Percentiles rank a stretch among this genome's conserved stretches.
Conservation (phyloP, 2,888 invertebrate species). For the Empis stercorea region DNA sequence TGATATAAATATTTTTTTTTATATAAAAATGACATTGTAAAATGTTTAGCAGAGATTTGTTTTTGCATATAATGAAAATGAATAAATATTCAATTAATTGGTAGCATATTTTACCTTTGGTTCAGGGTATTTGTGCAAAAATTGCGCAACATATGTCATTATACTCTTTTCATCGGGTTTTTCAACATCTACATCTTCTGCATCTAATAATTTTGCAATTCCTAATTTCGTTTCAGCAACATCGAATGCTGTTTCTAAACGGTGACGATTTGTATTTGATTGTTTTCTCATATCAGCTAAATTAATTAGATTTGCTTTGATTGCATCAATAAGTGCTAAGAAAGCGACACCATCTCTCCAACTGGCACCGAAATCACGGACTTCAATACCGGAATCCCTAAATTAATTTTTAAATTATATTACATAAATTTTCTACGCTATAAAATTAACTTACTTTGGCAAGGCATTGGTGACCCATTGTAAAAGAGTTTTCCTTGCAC, state of each 20-base stretch:
- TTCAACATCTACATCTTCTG: conserved; percentile 91
- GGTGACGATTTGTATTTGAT: conserved; percentile 68
- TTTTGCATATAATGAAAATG: neutral
- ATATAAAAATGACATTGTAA: neutral
- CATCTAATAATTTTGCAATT: conserved; percentile 80
- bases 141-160: conserved; percentile 98
- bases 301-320: conserved; percentile 84
- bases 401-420: too few relatives aligned
- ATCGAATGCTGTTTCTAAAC: conserved; percentile 85
- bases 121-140: conserved; percentile 88
- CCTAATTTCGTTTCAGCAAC: conserved; percentile 85
- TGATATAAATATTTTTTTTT: neutral
- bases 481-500: conserved; percentile 80
- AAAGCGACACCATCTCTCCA: conserved; percentile 96
- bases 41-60: neutral
- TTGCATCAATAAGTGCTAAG: conserved; percentile 87
- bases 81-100: neutral
- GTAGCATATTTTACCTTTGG: conserved; percentile 45
- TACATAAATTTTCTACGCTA: too few relatives aligned
- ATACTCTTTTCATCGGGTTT: conserved; percentile 95
- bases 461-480: conserved; percentile 91
- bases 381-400: conserved; percentile 76
- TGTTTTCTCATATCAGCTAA: conserved; percentile 65
- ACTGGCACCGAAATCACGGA: conserved; percentile 86
- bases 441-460: conserved; percentile 51